These are phyloP conservation scores for Dicentrarchus labrax DNA, from an alignment of 2,113 vertebrate species.

Conservation along the genomic window DNA sequence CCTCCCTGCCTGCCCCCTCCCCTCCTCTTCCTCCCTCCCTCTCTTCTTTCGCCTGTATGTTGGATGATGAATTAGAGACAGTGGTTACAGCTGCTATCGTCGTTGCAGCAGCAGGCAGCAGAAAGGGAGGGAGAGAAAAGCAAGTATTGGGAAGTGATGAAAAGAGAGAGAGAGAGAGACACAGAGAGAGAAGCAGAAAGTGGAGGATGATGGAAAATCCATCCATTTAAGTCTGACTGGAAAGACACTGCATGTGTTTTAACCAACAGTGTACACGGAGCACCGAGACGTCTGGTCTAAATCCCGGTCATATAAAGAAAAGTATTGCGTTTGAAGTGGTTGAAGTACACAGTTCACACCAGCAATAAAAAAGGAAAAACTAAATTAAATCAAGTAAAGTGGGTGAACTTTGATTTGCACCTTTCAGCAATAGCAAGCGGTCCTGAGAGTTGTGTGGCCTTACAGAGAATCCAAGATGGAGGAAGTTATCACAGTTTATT, in stretches of 20 bases:
- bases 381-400: too few species aligned
- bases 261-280: background rate
- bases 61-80: conserved; percentile 54
- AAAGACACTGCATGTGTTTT: background rate
- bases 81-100: conserved; percentile 43
- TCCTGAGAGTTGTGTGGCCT: too few species aligned
- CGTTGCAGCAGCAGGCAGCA: conserved; percentile 3
- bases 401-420: too few species aligned
- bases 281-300: background rate
- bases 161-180: background rate
- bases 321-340: background rate
- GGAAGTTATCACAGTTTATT: too few species aligned
- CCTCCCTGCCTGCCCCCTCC: background rate
- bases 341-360: too few species aligned
- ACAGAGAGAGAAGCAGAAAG: background rate
- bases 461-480: too few species aligned
- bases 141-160: background rate
- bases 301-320: background rate
- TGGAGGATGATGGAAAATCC: conserved; percentile 1
- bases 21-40: background rate
- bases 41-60: background rate
- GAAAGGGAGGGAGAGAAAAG: background rate
- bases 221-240: background rate
- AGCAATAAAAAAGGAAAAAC: too few species aligned
- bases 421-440: too few species aligned